phyloP scores from a whole-genome alignment of 2,797 vertebrate species.

The Rhinophrynus dorsalis region DNA sequence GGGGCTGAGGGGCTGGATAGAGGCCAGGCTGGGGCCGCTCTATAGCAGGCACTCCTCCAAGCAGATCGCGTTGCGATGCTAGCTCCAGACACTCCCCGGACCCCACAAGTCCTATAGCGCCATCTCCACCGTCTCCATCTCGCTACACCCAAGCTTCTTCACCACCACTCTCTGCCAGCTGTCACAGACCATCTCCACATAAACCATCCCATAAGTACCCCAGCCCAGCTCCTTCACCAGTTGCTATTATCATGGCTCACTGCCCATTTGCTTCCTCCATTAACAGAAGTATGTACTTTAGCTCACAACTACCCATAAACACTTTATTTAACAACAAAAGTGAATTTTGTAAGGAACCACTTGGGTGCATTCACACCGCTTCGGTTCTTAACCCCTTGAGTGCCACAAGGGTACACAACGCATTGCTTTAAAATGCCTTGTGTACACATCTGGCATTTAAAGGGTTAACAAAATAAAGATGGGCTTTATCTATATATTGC shows the following conservation, averaged over 20 bases:
- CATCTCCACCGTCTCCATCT: conserved; percentile 71
- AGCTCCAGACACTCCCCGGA: conserved; percentile 70
- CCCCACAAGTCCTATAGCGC: conserved; percentile 83
- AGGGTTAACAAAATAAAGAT: too few species aligned
- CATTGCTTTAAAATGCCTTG: too few species aligned
- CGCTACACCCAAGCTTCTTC: conserved; percentile 68
- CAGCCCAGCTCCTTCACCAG: conserved; percentile 69
- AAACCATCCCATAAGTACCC: conserved; percentile 73
- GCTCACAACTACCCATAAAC: too few species aligned
- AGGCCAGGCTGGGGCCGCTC: conserved; percentile 69
- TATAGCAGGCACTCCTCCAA: conserved; percentile 71
- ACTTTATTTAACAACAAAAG: too few species aligned
- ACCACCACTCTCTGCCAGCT: conserved; percentile 68
- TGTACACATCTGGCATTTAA: too few species aligned
- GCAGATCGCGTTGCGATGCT: conserved; percentile 69
- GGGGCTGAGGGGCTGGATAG: conserved; percentile 43
- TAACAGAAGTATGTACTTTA: too few species aligned
- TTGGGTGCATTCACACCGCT: too few species aligned
- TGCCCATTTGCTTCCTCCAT: conserved; percentile 21
- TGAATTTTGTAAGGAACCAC: too few species aligned
- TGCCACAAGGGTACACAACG: too few species aligned
- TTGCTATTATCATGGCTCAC: conserved; percentile 71
- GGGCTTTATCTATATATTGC: too few species aligned
- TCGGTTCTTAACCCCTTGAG: too few species aligned
- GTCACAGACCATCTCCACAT: conserved; percentile 65